Base-by-base conservation (phyloP, 2,113 vertebrate genomes). In the Oostethus manadensis region DNA sequence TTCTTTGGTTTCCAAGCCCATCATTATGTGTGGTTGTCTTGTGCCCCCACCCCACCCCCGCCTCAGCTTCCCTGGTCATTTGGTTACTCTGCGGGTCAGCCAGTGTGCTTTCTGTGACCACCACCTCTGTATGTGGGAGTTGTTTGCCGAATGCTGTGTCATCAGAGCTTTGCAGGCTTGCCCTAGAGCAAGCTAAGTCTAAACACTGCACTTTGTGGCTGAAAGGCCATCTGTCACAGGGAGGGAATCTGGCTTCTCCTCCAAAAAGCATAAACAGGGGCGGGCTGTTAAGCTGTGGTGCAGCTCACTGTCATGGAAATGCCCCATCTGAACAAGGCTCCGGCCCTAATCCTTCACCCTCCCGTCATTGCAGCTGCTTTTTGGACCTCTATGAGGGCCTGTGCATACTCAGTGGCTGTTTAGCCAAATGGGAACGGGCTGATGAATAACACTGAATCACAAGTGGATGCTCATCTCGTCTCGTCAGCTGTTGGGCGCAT, bases 221-320 rank as follows among this genome's bases (percentile, higher is more conserved):
- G 81, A 86, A 80, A 83, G 81, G 82, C 87, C 90, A 89, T 90
- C 89, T 91, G 89, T 87, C 81, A 88, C 68, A 42, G 81, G 82
- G 78, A 86, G 84, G 82, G 84, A 88, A 81, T 88, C 79, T 71
- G 63, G 79, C 84, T 82, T 85, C 74, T 86, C 71, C 72, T 84
- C 82, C 80, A 82, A 90, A 85, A 86, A 87, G 81, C 86, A 87
- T 89, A 89, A 91, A 90, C 87, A 87, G 84, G 79, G 84, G 77
- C 76, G 77, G 83, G 79, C 75, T 84, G 78, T 86, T 87, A 88
- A 89, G 86, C 82, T 66, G 44, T 57, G 75, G 75, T 64, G 67
- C 80, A 83, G 83, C 82, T 86, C 86, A 81, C 85, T 89, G 86
- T 89, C 85, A 88, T 88, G 87, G 85, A 89, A 90, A 88, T 87